These are phyloP conservation scores for Rotaria socialis DNA, from an alignment of 2,888 invertebrate genomes.

Conservation along the genomic window DNA sequence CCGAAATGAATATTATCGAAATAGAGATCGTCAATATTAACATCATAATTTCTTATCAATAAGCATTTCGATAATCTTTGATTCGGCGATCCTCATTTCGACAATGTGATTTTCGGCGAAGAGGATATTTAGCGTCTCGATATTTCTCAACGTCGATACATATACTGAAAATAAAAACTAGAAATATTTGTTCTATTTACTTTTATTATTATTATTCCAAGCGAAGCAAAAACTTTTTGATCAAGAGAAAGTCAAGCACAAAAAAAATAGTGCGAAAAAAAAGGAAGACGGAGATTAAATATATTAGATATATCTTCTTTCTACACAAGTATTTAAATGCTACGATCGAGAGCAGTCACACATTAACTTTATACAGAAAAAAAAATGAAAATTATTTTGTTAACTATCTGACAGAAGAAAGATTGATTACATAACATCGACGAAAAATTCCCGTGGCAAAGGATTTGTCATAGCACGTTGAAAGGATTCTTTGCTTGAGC, in stretches of 20 bases:
- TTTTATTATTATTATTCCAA: slow-evolving; percentile 63
- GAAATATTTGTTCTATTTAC: neutral
- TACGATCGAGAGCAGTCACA: slow-evolving; percentile 11
- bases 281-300: slow-evolving; percentile 23
- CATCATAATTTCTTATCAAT: no score
- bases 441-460: slow-evolving; percentile 21
- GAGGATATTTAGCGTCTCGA: no score
- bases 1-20: no score
- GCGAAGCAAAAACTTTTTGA: slow-evolving; percentile 64
- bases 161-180: no score
- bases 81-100: no score
- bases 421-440: neutral
- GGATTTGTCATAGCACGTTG: slow-evolving; percentile 25
- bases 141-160: no score
- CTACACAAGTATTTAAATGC: slow-evolving; percentile 16
- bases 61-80: no score
- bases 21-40: no score
- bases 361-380: slow-evolving; percentile 48
- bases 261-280: slow-evolving; percentile 5
- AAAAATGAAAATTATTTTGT: neutral
- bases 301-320: neutral
- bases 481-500: slow-evolving; percentile 36
- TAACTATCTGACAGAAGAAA: neutral
- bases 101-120: no score
- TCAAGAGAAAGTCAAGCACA: neutral